Percentiles rank a stretch among this genome's conserved stretches.
phyloP scores from a whole-genome alignment of 2,888 invertebrate genomes.

The Eupithecia tripunctaria region DNA sequence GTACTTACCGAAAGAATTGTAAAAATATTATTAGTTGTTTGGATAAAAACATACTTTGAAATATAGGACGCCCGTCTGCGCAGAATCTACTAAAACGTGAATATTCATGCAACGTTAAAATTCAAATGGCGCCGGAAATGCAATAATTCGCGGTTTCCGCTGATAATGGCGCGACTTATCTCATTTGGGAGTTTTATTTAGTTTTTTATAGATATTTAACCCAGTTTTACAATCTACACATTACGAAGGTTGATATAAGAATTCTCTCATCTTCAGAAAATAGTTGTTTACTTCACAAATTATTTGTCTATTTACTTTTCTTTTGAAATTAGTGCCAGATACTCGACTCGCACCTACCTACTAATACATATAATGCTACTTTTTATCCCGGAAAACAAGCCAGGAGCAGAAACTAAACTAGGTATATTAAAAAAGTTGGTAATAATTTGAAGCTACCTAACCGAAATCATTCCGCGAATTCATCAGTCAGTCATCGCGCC shows the following conservation, averaged over 20 bases:
- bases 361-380: no score
- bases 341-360: no score
- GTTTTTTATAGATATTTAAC: not conserved
- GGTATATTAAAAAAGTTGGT: not conserved
- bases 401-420: not conserved
- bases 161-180: not conserved
- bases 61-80: not conserved
- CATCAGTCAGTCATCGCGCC: not conserved
- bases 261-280: not conserved
- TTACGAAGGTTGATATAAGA: not conserved
- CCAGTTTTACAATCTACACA: not conserved
- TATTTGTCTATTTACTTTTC: no score
- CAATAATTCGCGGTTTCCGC: constrained; percentile 9
- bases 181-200: not conserved
- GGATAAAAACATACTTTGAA: not conserved
- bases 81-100: constrained; percentile 8
- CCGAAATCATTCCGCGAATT: not conserved
- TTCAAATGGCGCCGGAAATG: constrained; percentile 4
- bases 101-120: constrained; percentile 35
- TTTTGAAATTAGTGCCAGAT: not conserved
- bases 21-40: not conserved
- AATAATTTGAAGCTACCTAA: not conserved
- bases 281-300: not conserved
- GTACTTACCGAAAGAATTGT: not conserved
- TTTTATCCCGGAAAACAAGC: not conserved